Percentiles rank a stretch among this genome's conserved stretches.
Evolutionary conservation across 2,113 vertebrate species (phyloP).

Genomic region (Cavia aperea): DNA sequence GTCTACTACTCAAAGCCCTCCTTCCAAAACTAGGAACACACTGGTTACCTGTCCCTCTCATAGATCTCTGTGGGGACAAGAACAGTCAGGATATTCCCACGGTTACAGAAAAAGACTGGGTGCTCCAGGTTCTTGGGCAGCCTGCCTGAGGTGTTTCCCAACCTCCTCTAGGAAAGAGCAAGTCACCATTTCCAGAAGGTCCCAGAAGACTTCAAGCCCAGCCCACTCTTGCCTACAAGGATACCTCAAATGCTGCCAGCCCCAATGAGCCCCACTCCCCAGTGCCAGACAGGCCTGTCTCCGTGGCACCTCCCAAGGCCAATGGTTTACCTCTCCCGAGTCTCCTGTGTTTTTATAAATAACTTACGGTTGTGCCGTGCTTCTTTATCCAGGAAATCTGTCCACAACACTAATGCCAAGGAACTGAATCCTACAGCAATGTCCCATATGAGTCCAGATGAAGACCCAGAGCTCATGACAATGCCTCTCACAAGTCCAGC

Average conservation of each 20-base stretch:
- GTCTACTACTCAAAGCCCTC: neutral
- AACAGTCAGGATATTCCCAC: neutral
- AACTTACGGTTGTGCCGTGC: neutral
- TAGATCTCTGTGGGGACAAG: neutral
- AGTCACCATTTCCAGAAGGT: neutral
- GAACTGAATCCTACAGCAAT: too few relatives aligned
- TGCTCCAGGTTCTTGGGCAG: neutral
- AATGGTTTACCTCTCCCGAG: neutral
- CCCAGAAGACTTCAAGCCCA: neutral
- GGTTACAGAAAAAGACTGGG: neutral
- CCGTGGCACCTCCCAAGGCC: neutral
- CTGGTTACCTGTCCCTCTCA: neutral
- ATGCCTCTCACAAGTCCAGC: too few relatives aligned
- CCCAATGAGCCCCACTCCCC: neutral
- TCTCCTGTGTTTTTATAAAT: neutral
- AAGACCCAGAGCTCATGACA: too few relatives aligned
- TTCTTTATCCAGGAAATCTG: neutral
- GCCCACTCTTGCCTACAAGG: neutral
- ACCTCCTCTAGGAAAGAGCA: neutral
- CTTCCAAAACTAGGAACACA: neutral
- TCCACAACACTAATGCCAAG: too few relatives aligned
- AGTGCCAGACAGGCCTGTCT: neutral
- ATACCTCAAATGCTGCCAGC: neutral
- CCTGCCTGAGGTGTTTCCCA: neutral
- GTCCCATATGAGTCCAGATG: too few relatives aligned